Evolutionary conservation across 1,140 invertebrate genomes (phyloP), one percentile per base, ranked within the genome.

Genomic region (Drosophila ohnishii): DNA sequence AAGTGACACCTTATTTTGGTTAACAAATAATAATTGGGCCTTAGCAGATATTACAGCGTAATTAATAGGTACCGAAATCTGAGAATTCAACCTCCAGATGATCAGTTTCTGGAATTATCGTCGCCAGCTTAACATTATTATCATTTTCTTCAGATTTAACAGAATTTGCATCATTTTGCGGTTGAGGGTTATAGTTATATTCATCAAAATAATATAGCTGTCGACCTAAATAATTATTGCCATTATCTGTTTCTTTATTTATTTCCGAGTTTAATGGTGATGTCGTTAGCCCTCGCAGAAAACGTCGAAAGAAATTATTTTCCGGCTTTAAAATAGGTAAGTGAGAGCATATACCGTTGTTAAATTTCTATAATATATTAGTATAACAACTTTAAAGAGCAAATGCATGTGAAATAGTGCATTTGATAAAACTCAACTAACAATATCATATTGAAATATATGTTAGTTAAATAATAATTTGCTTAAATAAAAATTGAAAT

Each of bases 231-330:
- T 50, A 25, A 14, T 70, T 65, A 14, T 66, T 65, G 22, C 14
- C 60, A 25, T 51, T 59, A 10, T 30, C 37, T 45, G 62, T 28
- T 11, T 22, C 10, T 47, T 30, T 69, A n/a, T 47, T 19, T 35
- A 25, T 51, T n/a, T 34, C 22, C 16, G 32, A 22, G 34, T n/a
- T 56, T n/a, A n/a, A 59, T 37, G n/a, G 19, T 53, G 71, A 51
- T 35, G 25, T 34, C 1, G 39, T 37, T 22, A 63, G 32, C 40
- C 50, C 72, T 56, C 81, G 47, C 34, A 71, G 45, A 25, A 55
- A 55, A 8, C 81, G 78, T 14, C 70, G 64, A 8, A 85, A 81
- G 19, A 81, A 50, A 19, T 81, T 64, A 35, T 42, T 81, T 30
- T 55, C 48, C 8, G 62, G 61, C 82, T 70, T 78, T 42, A 34